Base-by-base conservation (phyloP, 1,140 invertebrate species). In the Sesamia nonagrioides region DNA sequence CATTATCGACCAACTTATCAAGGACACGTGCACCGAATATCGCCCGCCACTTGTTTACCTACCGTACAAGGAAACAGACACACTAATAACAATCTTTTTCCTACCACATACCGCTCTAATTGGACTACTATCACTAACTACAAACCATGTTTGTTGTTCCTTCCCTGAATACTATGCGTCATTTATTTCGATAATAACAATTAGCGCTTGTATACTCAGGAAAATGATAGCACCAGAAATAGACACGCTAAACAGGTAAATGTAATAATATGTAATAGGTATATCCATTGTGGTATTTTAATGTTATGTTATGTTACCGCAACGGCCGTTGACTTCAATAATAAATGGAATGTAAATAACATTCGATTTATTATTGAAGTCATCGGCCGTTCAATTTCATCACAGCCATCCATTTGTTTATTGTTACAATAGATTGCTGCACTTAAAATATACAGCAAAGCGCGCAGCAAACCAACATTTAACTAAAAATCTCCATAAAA, bases 51-150 rank as follows among this genome's bases (percentile, higher is more conserved):
- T 4, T 42, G 33, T 40, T 63, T 63, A 63, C 60, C 33, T 27
- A 42, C 37, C 40, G 1, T 48, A 63, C 18, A 74, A 56, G 71
- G 71, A 74, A 74, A 74, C 6, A 42, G 56, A 18, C n/a, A 56
- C 21, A 35, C 15, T 15, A 45, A 56, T 13, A 21, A 54, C 9
- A 21, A 42, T 15, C 17, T 15, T 74, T 74, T 74, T 13, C 56
- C 71, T 63, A 13, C 18, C 58, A 35, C n/a, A 27, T 27, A 56
- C 21, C 11, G 15, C 58, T n/a, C 54, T 75, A 75, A 75, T 75
- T 75, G 15, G 58, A 7, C n/a, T 45, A 3, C 21, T 75, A 75
- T 75, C 73, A 63, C 45, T 15, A 2, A 48, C 27, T 37, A 27
- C 71, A 48, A 15, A 13, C 45, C 13, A 5, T 45, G 15, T 3